Conservation (phyloP, 53 echinoderm and acorn worm genomes). For the Arbacia lixula region DNA sequence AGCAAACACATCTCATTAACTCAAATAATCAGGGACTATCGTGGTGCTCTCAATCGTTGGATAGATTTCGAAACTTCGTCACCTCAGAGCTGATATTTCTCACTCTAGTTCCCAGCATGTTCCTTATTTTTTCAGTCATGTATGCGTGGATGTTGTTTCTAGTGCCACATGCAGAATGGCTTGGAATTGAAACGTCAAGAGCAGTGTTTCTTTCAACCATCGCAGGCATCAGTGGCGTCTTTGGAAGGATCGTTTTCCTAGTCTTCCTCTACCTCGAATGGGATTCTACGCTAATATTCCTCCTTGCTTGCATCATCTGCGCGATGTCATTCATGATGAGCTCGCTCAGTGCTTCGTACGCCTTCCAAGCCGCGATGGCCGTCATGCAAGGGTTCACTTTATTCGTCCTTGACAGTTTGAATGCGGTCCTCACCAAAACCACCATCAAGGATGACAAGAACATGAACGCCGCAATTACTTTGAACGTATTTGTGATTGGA, state of each 20-base stretch:
- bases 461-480: neutral
- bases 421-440: conserved; percentile 21
- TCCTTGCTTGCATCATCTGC: neutral
- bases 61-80: too few species aligned
- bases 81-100: too few species aligned
- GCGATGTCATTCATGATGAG: neutral
- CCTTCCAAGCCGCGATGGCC: conserved; percentile 1
- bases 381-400: conserved; percentile 6
- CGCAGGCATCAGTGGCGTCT: conserved; percentile 35
- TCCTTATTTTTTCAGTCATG: neutral
- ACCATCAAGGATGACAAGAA: conserved; percentile 13
- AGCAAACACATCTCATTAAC: too few species aligned
- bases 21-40: too few species aligned
- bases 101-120: conserved; percentile 1
- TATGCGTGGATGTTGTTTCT: conserved; percentile 48
- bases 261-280: conserved; percentile 10
- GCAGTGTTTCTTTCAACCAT: conserved; percentile 39
- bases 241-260: conserved; percentile 25
- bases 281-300: conserved; percentile 1
- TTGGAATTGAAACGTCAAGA: conserved; percentile 2
- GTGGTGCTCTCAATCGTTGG: too few species aligned
- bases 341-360: neutral
- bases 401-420: conserved; percentile 20
- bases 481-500: conserved; percentile 11
- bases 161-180: conserved; percentile 32